These are phyloP conservation scores for Stercorarius parasiticus DNA, from an alignment of 2,113 vertebrate species.

Conservation along the genomic window DNA sequence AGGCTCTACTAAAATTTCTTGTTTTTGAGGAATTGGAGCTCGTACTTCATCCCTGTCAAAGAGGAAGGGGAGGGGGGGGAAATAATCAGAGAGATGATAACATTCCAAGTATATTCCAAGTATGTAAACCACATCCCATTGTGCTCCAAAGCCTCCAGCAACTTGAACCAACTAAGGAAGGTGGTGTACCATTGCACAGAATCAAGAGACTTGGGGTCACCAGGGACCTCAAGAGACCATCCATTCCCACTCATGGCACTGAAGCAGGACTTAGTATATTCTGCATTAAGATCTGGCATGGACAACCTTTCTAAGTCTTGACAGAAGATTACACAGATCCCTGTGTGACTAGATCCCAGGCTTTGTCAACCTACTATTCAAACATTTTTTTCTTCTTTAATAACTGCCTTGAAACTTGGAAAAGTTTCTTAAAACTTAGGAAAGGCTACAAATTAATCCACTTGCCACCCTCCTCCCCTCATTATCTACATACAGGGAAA, in stretches of 20 bases:
- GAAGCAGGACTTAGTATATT: background rate
- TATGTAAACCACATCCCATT: background rate
- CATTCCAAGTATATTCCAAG: background rate
- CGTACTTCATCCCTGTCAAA: slow-evolving; percentile 90
- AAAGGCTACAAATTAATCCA: background rate
- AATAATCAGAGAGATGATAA: background rate
- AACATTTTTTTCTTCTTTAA: background rate
- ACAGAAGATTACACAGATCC: background rate
- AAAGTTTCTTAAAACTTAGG: background rate
- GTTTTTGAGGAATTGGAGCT: slow-evolving; percentile 98
- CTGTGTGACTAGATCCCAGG: background rate
- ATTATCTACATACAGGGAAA: background rate
- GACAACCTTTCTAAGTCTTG: background rate
- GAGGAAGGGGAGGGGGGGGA: background rate
- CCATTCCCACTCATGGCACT: background rate
- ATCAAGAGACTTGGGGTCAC: background rate
- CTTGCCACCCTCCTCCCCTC: background rate
- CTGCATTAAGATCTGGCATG: background rate
- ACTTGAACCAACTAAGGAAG: background rate
- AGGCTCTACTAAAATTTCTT: slow-evolving; percentile 97
- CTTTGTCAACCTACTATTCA: background rate
- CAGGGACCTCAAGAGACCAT: background rate
- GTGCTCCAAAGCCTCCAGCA: background rate
- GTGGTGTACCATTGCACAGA: background rate
- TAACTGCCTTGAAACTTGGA: background rate